phyloP scores from a whole-genome alignment of 2,888 invertebrate species.

The Homarus gammarus region DNA sequence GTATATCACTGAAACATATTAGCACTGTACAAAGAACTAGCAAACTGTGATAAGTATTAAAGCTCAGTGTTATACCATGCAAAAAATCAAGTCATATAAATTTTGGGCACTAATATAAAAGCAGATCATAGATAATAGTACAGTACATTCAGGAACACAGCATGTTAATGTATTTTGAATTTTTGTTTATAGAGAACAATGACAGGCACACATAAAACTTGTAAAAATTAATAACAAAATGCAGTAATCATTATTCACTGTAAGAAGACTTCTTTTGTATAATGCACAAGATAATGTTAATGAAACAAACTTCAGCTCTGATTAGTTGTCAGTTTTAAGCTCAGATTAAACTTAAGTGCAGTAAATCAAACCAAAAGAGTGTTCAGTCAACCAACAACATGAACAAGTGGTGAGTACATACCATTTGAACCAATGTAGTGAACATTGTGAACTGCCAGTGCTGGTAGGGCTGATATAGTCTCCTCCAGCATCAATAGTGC shows the following conservation, averaged over 20 bases:
- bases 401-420: slow-evolving; percentile 14
- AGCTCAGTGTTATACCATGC: background rate
- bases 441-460: slow-evolving; percentile 80
- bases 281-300: background rate
- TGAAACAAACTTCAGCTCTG: background rate
- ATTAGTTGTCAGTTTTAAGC: background rate
- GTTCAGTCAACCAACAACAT: background rate
- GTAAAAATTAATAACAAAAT: background rate
- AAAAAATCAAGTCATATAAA: background rate
- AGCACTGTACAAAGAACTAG: background rate
- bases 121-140: background rate
- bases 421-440: slow-evolving; percentile 80
- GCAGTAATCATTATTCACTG: background rate
- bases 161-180: background rate
- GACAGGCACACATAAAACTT: background rate
- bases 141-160: background rate
- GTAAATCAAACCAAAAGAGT: background rate
- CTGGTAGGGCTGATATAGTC: slow-evolving; percentile 78
- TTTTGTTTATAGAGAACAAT: background rate
- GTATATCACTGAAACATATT: no score
- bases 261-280: background rate
- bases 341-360: background rate
- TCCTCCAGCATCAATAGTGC: slow-evolving; percentile 81
- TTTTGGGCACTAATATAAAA: background rate
- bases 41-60: background rate